These are phyloP conservation scores for Albula goreensis DNA, from an alignment of 2,113 vertebrate genomes.

Conservation along the genomic window DNA sequence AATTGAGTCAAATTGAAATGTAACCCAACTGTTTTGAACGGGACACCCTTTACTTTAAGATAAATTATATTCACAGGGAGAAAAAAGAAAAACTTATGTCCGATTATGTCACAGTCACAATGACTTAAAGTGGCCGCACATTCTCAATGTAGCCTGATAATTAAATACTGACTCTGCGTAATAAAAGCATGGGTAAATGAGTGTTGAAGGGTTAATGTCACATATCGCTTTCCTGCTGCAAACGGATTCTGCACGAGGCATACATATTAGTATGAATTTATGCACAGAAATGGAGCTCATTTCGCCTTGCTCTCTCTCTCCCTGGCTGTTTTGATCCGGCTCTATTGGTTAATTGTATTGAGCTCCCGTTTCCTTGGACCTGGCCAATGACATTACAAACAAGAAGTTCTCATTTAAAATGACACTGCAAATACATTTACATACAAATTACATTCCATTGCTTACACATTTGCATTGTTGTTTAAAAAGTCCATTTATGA, in stretches of 20 bases:
- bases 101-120: constrained; percentile 62
- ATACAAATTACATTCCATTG: constrained; percentile 39
- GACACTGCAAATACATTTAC: constrained; percentile 39
- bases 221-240: constrained; percentile 61
- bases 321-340: constrained; percentile 30
- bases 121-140: constrained; percentile 63
- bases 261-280: constrained; percentile 50
- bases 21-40: neutral
- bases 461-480: constrained; percentile 29
- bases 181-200: constrained; percentile 64
- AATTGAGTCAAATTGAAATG: neutral
- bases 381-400: constrained; percentile 22
- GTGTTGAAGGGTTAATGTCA: constrained; percentile 69
- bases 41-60: neutral
- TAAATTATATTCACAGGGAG: constrained; percentile 1
- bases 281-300: constrained; percentile 33
- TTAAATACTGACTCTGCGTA: constrained; percentile 68
- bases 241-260: constrained; percentile 57
- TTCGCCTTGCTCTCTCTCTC: neutral
- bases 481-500: constrained; percentile 25
- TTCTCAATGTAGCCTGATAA: constrained; percentile 58
- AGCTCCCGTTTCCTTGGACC: constrained; percentile 8
- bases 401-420: constrained; percentile 30
- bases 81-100: constrained; percentile 54
- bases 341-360: constrained; percentile 25